These are phyloP conservation scores for Philonicus albiceps DNA, from an alignment of 2,888 invertebrate species.

Conservation along the genomic window DNA sequence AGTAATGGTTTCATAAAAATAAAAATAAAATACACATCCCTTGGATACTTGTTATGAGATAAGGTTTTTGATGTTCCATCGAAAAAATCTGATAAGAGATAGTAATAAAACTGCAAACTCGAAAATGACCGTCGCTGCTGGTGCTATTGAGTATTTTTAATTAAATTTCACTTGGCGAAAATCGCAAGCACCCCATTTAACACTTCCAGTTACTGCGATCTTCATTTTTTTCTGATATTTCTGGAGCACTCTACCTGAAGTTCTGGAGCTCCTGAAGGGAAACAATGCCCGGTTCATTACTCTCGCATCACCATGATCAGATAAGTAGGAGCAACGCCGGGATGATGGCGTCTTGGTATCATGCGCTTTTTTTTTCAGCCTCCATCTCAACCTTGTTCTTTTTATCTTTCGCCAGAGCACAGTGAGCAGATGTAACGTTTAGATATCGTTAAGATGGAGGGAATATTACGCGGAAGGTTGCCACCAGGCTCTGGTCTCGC, in stretches of 20 bases:
- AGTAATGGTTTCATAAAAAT: neutral
- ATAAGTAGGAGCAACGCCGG: neutral
- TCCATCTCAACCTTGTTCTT: neutral
- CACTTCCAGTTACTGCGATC: neutral
- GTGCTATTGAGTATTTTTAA: neutral
- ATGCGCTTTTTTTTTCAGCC: neutral
- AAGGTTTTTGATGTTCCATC: neutral
- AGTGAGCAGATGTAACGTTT: slow-evolving; percentile 10
- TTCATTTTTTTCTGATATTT: slow-evolving; percentile 10
- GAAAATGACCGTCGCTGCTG: neutral
- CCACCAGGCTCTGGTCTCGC: neutral
- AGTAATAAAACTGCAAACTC: neutral
- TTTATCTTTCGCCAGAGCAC: neutral
- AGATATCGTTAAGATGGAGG: neutral
- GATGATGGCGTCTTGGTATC: neutral
- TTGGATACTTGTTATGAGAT: neutral
- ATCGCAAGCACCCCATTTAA: neutral
- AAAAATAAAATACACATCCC: neutral
- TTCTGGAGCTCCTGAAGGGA: neutral
- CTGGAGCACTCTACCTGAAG: neutral
- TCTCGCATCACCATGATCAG: neutral
- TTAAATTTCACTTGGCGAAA: neutral
- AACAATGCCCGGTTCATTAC: slow-evolving; percentile 11
- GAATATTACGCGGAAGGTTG: neutral
- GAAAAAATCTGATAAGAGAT: neutral